A percentile compares a stretch with the other conserved stretches of the same genome.
phyloP scores from a whole-genome alignment of 2,888 invertebrate genomes.

The Phortica magna region DNA sequence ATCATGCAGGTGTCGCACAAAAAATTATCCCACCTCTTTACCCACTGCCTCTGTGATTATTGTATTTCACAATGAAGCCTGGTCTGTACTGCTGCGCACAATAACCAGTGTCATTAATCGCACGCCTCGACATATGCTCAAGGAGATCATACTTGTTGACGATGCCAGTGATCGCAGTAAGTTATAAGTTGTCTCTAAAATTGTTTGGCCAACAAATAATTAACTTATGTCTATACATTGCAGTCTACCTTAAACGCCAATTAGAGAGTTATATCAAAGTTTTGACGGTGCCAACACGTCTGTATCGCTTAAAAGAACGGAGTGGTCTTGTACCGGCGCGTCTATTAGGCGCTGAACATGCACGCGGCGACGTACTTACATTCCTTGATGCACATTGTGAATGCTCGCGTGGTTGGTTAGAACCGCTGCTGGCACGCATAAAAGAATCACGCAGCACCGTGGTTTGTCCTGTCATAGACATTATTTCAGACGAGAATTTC shows the following conservation, averaged over 20 bases:
- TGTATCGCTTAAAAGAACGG: slow-evolving; percentile 83
- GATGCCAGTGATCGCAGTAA: slow-evolving; percentile 92
- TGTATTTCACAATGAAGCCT: slow-evolving; percentile 99
- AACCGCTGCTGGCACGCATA: slow-evolving; percentile 83
- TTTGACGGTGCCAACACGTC: slow-evolving; percentile 82
- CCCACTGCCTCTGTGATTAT: slow-evolving; percentile 95
- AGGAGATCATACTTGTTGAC: slow-evolving; percentile 92
- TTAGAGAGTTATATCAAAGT: slow-evolving; percentile 84
- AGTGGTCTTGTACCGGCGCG: slow-evolving; percentile 91
- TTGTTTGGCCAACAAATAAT: background rate
- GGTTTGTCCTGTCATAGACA: slow-evolving; percentile 89
- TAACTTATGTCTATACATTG: slow-evolving; percentile 47
- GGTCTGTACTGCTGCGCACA: slow-evolving; percentile 96
- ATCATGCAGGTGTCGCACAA: slow-evolving; percentile 81
- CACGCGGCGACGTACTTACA: slow-evolving; percentile 88
- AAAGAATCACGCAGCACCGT: slow-evolving; percentile 73
- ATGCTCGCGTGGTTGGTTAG: slow-evolving; percentile 89
- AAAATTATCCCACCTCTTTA: slow-evolving; percentile 81
- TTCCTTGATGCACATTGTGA: slow-evolving; percentile 99
- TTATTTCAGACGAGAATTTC: slow-evolving; percentile 96
- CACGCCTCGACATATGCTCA: slow-evolving; percentile 87
- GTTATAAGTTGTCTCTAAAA: slow-evolving; percentile 33
- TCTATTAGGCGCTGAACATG: slow-evolving; percentile 86
- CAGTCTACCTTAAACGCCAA: slow-evolving; percentile 82
- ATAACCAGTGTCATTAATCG: slow-evolving; percentile 95